A percentile compares a stretch with the other conserved stretches of the same genome.
These are phyloP conservation scores for Oplegnathus fasciatus DNA, from an alignment of 2,113 vertebrate species.

Conservation along the genomic window DNA sequence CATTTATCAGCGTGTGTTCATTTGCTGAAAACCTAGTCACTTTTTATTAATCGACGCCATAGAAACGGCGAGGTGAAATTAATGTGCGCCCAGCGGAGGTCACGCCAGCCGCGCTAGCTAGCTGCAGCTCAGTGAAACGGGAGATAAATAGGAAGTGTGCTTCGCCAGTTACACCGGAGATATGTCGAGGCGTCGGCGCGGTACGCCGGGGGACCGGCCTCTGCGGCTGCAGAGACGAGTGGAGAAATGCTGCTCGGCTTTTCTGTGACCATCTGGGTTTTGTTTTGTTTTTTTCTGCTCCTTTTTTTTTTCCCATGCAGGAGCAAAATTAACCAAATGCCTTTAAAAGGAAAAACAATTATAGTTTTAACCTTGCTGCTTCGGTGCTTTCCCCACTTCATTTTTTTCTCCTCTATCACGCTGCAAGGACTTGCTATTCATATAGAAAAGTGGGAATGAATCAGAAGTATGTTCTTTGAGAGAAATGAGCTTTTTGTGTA, in stretches of 20 bases:
- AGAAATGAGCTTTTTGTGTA: not conserved
- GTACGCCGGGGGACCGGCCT: slow-evolving; percentile 80
- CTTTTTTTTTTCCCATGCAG: slow-evolving; percentile 13
- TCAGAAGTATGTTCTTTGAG: slow-evolving; percentile 4
- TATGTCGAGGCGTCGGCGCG: slow-evolving; percentile 83
- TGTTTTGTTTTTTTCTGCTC: not conserved
- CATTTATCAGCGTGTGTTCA: slow-evolving; percentile 97
- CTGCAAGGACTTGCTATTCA: slow-evolving; percentile 16
- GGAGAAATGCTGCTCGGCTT: slow-evolving; percentile 79
- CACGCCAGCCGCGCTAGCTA: slow-evolving; percentile 82
- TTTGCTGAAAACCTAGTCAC: slow-evolving; percentile 94
- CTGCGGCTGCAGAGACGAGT: slow-evolving; percentile 81
- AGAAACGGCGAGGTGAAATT: slow-evolving; percentile 94
- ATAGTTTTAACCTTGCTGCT: slow-evolving; percentile 76
- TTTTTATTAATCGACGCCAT: slow-evolving; percentile 98
- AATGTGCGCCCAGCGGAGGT: slow-evolving; percentile 94
- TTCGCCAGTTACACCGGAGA: slow-evolving; percentile 85
- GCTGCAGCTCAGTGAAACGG: slow-evolving; percentile 63
- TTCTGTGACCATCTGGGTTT: slow-evolving; percentile 89
- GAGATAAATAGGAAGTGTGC: slow-evolving; percentile 79
- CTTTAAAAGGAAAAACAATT: slow-evolving; percentile 81
- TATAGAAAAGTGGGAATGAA: slow-evolving; percentile 20
- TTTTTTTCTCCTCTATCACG: slow-evolving; percentile 25
- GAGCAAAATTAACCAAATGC: slow-evolving; percentile 79
- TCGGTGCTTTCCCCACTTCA: not conserved